A percentile compares a stretch with the other conserved stretches of the same genome.
Evolutionary conservation across 2,797 vertebrate species (phyloP).

Genomic region (Bryconaethiops microstoma): DNA sequence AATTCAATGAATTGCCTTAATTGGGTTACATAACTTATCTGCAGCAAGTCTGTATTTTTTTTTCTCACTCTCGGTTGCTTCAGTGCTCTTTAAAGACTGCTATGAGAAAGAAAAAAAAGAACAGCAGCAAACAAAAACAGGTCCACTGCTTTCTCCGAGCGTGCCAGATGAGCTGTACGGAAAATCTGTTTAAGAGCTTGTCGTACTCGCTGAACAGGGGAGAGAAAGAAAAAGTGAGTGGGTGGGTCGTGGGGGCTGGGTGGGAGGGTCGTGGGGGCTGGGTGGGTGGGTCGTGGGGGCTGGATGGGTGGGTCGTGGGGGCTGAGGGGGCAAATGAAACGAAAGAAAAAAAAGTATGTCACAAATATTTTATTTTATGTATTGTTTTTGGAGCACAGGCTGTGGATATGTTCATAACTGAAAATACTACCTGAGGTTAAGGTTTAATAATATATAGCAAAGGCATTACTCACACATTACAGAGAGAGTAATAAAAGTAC

Average conservation of each 20-base stretch:
- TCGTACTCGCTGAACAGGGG: not conserved
- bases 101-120: conserved; percentile 2
- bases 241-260: not conserved
- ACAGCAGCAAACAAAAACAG: conserved; percentile 7
- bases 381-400: conserved; percentile 8
- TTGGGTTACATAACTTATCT: conserved; percentile 58
- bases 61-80: conserved; percentile 44
- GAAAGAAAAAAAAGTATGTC: not conserved
- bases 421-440: not conserved
- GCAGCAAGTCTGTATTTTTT: conserved; percentile 53
- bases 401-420: not conserved
- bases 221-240: not conserved
- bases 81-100: conserved; percentile 34
- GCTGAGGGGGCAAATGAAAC: not conserved
- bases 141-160: not conserved
- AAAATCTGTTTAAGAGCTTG: conserved; percentile 9
- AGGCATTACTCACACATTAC: conserved; percentile 18
- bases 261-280: not conserved
- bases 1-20: conserved; percentile 59
- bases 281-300: too few species aligned
- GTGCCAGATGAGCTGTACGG: conserved; percentile 10
- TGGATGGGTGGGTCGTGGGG: not conserved
- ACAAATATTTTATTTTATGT: conserved; percentile 19
- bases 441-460: not conserved
- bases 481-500: conserved; percentile 9